Evolutionary conservation across 2,113 vertebrate genomes (phyloP), one percentile per base, ranked within the genome.

Genomic region (Tangachromis dhanisi): DNA sequence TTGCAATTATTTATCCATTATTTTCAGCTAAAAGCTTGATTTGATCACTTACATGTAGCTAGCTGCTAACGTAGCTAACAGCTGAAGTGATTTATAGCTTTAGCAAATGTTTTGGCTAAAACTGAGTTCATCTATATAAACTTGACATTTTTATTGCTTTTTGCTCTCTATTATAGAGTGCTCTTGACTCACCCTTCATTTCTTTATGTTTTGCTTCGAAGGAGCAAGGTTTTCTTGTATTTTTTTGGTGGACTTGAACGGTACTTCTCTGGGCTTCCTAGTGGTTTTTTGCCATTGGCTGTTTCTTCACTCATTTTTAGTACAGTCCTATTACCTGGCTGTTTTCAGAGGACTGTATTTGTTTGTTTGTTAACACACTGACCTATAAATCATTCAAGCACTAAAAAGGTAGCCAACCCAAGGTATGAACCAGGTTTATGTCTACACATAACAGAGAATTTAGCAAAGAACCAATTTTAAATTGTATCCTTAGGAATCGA

Each of bases 401-500:
- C 1, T 10, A 63, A 63, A 63, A 31, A 31, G 26, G 13, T 2
- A 59, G 57, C 57, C 55, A 59, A 17, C 57, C 57, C 26, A 31
- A 63, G 29, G 5, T 10, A 63, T 63, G 0, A 63, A 0, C 29
- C 29, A 33, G 16, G 5, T 29, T 59, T 59, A 12, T 55, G 21
- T 68, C 19, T 68, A 68, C 33, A 68, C 33, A 68, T 40, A 4
- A 21, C 63, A 40, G 19, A 6, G 1, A 68, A 68, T 68, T 6
- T 68, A 68, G 35, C 35, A 13, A 68, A 68, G 63, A 21, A 40
- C 1, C 63, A 3, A 68, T 21, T 38, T 40, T 40, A 2, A 68
- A 0, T 40, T 40, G 19, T 38, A 68, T 40, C 4, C 4, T 21
- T 8, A 21, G 0, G 0, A 66, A 12, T 40, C 0, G 0, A 24